Conservation (phyloP, 2,888 invertebrate genomes). For the Habrosyne pyritoides region DNA sequence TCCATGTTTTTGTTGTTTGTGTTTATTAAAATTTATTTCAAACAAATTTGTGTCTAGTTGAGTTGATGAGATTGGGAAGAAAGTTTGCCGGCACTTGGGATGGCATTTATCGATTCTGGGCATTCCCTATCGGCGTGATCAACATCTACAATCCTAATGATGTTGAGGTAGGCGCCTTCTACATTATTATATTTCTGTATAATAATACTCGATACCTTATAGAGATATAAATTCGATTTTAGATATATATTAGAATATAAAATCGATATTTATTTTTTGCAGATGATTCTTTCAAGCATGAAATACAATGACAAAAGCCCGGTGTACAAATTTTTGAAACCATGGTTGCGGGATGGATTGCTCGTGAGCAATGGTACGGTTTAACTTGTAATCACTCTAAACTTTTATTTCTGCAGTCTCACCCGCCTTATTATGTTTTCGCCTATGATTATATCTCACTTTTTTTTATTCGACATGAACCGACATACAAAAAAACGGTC, state of each 20-base stretch:
- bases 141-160: constrained; percentile 73
- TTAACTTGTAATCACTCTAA: too few relatives aligned
- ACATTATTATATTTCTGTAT: too few relatives aligned
- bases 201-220: too few relatives aligned
- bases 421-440: too few relatives aligned
- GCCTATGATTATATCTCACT: too few relatives aligned
- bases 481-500: too few relatives aligned
- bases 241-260: too few relatives aligned
- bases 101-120: constrained; percentile 52
- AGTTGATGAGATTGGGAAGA: constrained; percentile 51
- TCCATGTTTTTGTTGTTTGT: too few relatives aligned
- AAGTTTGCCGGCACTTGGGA: constrained; percentile 35
- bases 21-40: constrained; percentile 5
- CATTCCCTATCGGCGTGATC: constrained; percentile 44
- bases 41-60: constrained; percentile 38
- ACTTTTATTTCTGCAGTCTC: too few relatives aligned
- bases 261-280: constrained; percentile 31
- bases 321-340: constrained; percentile 70
- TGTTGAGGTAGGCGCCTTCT: constrained; percentile 24
- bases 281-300: constrained; percentile 75
- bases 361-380: constrained; percentile 69
- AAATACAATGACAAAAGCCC: constrained; percentile 78
- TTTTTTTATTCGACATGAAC: too few relatives aligned
- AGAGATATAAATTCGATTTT: too few relatives aligned
- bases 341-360: constrained; percentile 82